phyloP scores from a whole-genome alignment of 2,888 invertebrate genomes.

The Sicus ferrugineus region DNA sequence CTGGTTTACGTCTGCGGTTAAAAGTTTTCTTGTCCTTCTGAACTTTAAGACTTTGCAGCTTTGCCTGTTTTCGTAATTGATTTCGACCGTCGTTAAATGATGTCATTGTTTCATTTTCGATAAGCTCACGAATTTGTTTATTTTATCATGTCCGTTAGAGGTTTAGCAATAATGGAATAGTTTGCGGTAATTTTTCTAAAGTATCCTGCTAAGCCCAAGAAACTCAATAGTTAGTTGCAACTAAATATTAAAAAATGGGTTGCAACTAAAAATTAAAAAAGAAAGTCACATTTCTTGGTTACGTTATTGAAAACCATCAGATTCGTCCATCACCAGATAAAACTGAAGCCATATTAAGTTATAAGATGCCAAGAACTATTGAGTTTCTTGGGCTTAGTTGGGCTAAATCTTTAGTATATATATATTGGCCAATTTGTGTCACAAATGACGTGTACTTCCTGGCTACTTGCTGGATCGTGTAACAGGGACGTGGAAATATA shows the following conservation, averaged over 20 bases:
- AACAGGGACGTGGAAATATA: constrained; percentile 38
- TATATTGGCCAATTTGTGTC: constrained; percentile 48
- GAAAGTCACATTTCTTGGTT: constrained; percentile 31
- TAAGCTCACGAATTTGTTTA: constrained; percentile 26
- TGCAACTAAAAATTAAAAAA: constrained; percentile 37
- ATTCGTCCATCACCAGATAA: constrained; percentile 40
- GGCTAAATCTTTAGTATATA: constrained; percentile 42
- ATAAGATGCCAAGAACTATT: constrained; percentile 30
- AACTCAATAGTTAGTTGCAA: constrained; percentile 48
- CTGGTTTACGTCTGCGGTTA: constrained; percentile 21
- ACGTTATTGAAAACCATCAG: constrained; percentile 36
- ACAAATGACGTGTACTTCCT: constrained; percentile 43
- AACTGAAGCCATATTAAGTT: constrained; percentile 52
- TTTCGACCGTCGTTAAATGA: constrained; percentile 28
- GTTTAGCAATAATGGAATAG: constrained; percentile 18
- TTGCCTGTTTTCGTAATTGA: constrained; percentile 31
- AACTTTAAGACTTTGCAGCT: constrained; percentile 41
- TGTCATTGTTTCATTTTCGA: constrained; percentile 33
- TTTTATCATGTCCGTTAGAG: constrained; percentile 35
- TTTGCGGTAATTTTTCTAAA: constrained; percentile 48
- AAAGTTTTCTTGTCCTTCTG: constrained; percentile 26
- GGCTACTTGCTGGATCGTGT: constrained; percentile 28
- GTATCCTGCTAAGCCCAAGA: constrained; percentile 49
- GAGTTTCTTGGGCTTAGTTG: too few relatives aligned
- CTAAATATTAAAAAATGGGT: constrained; percentile 42